Percentiles rank a stretch among this genome's conserved stretches.
phyloP scores from a whole-genome alignment of 2,113 vertebrate genomes.

The Sceloporus undulatus region DNA sequence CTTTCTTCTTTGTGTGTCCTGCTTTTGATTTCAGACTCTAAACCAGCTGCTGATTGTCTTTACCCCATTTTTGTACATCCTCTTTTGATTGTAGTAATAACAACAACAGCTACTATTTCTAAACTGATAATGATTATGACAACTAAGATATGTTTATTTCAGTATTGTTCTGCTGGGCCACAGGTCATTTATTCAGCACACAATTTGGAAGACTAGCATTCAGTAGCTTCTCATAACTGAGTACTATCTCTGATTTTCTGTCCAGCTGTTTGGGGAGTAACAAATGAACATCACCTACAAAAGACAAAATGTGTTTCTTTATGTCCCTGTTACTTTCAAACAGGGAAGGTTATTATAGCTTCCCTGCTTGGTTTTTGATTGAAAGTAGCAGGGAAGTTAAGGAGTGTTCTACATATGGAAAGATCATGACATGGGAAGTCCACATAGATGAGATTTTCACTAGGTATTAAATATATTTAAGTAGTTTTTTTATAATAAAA shows the following conservation, averaged over 20 bases:
- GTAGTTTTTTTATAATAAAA: neutral
- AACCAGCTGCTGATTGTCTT: neutral
- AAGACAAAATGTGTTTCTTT: conserved; percentile 12
- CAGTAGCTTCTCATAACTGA: neutral
- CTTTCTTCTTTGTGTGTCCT: neutral
- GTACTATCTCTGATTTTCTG: neutral
- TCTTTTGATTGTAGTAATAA: too few relatives aligned
- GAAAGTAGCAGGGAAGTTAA: conserved; percentile 20
- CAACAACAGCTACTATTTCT: too few relatives aligned
- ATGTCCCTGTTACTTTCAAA: conserved; percentile 1
- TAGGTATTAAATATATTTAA: neutral
- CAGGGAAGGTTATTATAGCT: neutral
- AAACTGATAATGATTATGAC: too few relatives aligned
- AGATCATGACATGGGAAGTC: neutral
- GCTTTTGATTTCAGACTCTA: neutral
- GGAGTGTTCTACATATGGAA: neutral
- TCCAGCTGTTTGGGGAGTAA: conserved; percentile 11
- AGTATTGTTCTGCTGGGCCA: too few relatives aligned
- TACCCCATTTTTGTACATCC: neutral
- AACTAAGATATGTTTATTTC: too few relatives aligned
- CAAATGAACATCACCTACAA: conserved; percentile 11
- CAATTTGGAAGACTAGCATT: neutral
- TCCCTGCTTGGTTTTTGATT: conserved; percentile 31
- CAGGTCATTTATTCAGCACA: too few relatives aligned
- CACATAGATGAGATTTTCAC: neutral